Evolutionary conservation across 2,888 invertebrate species (phyloP), one percentile per base, ranked within the genome.

Genomic region (Agapetus fuscipes): DNA sequence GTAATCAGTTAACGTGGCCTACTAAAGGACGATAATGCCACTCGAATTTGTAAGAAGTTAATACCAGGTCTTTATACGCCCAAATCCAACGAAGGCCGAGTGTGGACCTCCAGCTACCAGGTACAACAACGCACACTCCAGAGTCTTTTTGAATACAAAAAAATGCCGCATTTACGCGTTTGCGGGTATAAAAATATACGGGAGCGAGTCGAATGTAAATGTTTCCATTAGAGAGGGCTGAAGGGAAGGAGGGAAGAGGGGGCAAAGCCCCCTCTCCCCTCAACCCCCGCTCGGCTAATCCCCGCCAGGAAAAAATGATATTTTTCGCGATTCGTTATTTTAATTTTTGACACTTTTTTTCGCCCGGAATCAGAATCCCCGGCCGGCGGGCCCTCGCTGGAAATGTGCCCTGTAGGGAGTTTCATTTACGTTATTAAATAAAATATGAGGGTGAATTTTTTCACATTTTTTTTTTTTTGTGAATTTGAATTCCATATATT

Each of bases 391-490:
- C 32, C 30, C 24, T 30, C 26, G 28, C 27, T 32, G 36, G 37
- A 34, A 38, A 36, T 33, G 39, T 27, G 42, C 37, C 42, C 45
- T 45, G 37, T 36, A 34, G 46, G 46, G 46, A 46, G 46, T 43
- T 46, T 43, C 42, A 42, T 45, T 45, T 45, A 42, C 41, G 45
- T 45, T 45, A 45, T 46, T 46, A 41, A 46, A 46, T 46, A 46
- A 46, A 46, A 46, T 46, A 46, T 46, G 46, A 46, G 46, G 43
- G 41, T 39, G 43, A 46, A 41, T 43, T 41, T 45, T 46, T 46
- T 40, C 36, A 34, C 37, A 32, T 34, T 20, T 45, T 41, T 38
- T 29, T 26, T 44, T 36, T 34, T 38, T 37, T 41, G 31, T 15
- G 28, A 41, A 45, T 44, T 37, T 40, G 37, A 44, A 44, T 44